Evolutionary conservation across 2,888 invertebrate genomes (phyloP).

Genomic region (Digitonthophagus gazella): DNA sequence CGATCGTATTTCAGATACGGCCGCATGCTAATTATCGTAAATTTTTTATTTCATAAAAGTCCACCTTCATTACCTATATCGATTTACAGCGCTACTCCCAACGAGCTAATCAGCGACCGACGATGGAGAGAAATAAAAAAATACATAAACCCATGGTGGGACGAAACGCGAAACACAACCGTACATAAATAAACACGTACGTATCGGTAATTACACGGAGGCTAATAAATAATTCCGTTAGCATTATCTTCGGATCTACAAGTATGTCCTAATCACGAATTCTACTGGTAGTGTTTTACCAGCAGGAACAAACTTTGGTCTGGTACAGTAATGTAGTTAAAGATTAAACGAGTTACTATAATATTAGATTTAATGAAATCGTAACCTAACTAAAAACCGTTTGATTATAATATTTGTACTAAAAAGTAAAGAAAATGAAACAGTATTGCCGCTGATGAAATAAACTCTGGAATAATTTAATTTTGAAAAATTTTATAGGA

Average conservation of each 20-base stretch:
- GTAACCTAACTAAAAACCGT: too few species aligned
- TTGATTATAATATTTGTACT: too few species aligned
- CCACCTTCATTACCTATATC: neutral
- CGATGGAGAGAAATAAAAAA: neutral
- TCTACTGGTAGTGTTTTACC: conserved; percentile 37
- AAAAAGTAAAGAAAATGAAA: too few species aligned
- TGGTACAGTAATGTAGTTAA: too few species aligned
- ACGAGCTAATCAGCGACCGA: neutral
- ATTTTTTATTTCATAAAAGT: neutral
- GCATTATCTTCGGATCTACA: conserved; percentile 42
- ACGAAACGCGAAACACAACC: conserved; percentile 11
- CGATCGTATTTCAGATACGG: neutral
- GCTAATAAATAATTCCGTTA: conserved; percentile 34
- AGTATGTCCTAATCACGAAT: conserved; percentile 46
- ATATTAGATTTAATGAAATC: too few species aligned
- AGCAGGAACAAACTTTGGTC: neutral
- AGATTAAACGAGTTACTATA: too few species aligned
- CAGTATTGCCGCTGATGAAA: too few species aligned
- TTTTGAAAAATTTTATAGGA: too few species aligned
- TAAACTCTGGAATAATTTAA: too few species aligned
- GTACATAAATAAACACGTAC: conserved; percentile 12
- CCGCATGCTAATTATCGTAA: neutral
- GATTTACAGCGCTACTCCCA: neutral
- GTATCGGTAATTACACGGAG: conserved; percentile 39
- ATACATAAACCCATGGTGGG: neutral